Evolutionary conservation across 2,888 invertebrate species (phyloP).

Genomic region (Lepidonotus clava): DNA sequence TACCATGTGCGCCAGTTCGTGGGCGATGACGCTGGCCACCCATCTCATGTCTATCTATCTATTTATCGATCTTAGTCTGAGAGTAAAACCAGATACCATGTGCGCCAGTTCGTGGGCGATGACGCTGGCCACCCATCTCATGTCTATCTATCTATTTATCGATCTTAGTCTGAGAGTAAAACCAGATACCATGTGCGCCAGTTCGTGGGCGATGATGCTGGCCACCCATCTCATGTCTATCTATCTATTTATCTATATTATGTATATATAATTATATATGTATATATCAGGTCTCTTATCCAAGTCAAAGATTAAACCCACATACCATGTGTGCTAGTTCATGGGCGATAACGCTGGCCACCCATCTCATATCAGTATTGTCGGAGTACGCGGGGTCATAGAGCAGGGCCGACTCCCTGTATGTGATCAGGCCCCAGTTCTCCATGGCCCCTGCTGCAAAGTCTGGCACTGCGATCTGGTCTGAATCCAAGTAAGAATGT

Average conservation of each 20-base stretch:
- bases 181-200: no score
- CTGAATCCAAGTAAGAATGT: no score
- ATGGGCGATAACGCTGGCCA: slow-evolving; percentile 62
- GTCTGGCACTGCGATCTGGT: slow-evolving; percentile 92
- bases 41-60: not conserved
- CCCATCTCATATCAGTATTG: slow-evolving; percentile 26
- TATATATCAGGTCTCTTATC: no score
- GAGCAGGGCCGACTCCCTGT: slow-evolving; percentile 88
- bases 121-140: slow-evolving; percentile 61
- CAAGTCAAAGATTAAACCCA: no score
- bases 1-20: no score
- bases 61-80: not conserved
- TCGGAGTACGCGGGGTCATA: slow-evolving; percentile 82
- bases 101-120: slow-evolving; percentile 64
- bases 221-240: no score
- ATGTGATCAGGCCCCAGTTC: slow-evolving; percentile 95
- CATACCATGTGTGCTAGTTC: slow-evolving; percentile 63
- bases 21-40: no score
- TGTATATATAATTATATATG: no score
- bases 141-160: no score
- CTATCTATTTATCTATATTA: not conserved
- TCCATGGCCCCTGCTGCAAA: slow-evolving; percentile 96
- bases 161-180: no score
- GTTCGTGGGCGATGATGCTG: no score
- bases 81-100: slow-evolving; percentile 54